Percentiles rank a stretch among this genome's conserved stretches.
Conservation (phyloP, 2,888 invertebrate genomes). For the Archips xylosteana region DNA sequence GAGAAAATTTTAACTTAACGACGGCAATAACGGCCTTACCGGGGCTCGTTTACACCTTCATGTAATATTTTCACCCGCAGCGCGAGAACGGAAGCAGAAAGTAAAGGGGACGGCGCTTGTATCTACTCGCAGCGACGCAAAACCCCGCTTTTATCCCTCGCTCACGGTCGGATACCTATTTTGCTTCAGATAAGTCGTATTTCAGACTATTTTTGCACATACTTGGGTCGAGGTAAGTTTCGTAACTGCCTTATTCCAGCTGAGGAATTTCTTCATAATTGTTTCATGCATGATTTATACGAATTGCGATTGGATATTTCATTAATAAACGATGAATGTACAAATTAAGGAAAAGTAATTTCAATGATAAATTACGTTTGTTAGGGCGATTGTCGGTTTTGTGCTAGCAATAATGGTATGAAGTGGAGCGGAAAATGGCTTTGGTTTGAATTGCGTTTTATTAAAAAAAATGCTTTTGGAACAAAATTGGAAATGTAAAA, state of each 20-base stretch:
- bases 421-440: constrained; percentile 6
- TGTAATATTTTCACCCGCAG: constrained; percentile 67
- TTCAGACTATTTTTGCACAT: constrained; percentile 28
- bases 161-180: constrained; percentile 40
- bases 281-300: neutral
- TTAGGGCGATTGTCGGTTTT: neutral
- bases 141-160: constrained; percentile 29
- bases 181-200: constrained; percentile 38
- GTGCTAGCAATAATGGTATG: constrained; percentile 11
- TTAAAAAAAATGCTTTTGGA: neutral
- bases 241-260: constrained; percentile 3
- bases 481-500: too few species aligned
- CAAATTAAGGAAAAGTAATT: constrained; percentile 2
- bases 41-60: constrained; percentile 72
- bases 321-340: neutral
- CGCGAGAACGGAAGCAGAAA: constrained; percentile 65
- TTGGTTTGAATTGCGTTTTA: constrained; percentile 7
- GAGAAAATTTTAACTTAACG: constrained; percentile 78
- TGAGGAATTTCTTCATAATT: neutral
- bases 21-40: constrained; percentile 70
- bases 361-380: constrained; percentile 2
- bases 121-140: constrained; percentile 35
- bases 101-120: constrained; percentile 47
- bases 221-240: constrained; percentile 2
- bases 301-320: neutral